A percentile compares a stretch with the other conserved stretches of the same genome.
phyloP scores from a whole-genome alignment of 37 sponge, comb jelly and placozoan species.

The Bolinopsis microptera region DNA sequence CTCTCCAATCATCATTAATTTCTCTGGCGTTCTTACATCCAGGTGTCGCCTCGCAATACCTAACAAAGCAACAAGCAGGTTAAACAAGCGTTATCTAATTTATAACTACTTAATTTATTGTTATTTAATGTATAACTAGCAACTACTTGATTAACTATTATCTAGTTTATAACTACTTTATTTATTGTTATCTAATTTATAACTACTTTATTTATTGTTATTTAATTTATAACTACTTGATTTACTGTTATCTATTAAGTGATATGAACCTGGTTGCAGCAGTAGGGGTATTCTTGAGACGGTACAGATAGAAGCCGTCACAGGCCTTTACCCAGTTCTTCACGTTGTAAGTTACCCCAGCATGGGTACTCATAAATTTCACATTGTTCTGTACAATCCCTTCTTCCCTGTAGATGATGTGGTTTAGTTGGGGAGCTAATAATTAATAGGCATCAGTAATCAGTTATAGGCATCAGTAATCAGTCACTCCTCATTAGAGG shows the following conservation, averaged over 20 bases:
- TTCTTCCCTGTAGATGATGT: background rate
- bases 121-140: too few relatives aligned
- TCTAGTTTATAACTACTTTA: too few relatives aligned
- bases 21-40: slow-evolving; percentile 29
- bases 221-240: too few relatives aligned
- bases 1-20: background rate
- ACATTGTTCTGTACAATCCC: slow-evolving; percentile 23
- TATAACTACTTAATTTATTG: too few relatives aligned
- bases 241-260: too few relatives aligned
- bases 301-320: slow-evolving; percentile 42
- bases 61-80: background rate
- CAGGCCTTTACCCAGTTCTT: slow-evolving; percentile 43
- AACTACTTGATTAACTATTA: too few relatives aligned
- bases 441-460: too few relatives aligned
- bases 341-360: background rate
- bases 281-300: background rate
- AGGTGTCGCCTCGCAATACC: slow-evolving; percentile 52
- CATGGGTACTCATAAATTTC: background rate
- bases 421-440: background rate
- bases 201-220: too few relatives aligned
- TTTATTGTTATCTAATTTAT: too few relatives aligned
- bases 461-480: too few relatives aligned
- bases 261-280: background rate
- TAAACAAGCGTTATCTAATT: too few relatives aligned
- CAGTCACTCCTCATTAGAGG: too few relatives aligned